Evolutionary conservation across 2,888 invertebrate genomes (phyloP).

Genomic region (Onchidella celtica): DNA sequence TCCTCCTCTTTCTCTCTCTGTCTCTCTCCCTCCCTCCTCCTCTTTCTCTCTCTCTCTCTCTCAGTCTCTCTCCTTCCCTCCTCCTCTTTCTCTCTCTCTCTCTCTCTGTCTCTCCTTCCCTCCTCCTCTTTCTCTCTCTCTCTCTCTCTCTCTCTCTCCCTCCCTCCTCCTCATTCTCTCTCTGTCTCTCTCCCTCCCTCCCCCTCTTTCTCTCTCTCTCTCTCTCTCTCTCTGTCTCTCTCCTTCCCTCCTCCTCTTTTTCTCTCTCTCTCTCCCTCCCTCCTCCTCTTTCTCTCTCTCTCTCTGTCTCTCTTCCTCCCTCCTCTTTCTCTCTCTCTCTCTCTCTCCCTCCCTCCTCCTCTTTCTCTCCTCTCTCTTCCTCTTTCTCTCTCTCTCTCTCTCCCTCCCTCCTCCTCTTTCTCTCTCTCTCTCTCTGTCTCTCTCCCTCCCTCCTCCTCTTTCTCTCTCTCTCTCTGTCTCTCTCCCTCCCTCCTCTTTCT

Average conservation of each 20-base stretch:
- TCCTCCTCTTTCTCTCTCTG: background rate
- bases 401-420: background rate
- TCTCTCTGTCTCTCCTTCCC: conserved; percentile 11
- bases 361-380: background rate
- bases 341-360: background rate
- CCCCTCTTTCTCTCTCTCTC: conserved; percentile 21
- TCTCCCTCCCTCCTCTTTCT: background rate
- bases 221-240: background rate
- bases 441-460: background rate
- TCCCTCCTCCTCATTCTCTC: too few species aligned
- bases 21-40: too few species aligned
- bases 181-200: conserved; percentile 20
- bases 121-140: conserved; percentile 28
- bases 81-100: background rate
- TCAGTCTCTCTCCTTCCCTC: background rate
- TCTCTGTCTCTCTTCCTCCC: background rate
- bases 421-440: conserved; percentile 4
- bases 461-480: background rate
- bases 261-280: too few species aligned
- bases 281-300: background rate
- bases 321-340: too few species aligned
- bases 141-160: too few species aligned
- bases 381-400: background rate
- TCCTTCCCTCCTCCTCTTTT: background rate
- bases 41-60: conserved; percentile 1